Base-by-base conservation (phyloP, 2,797 vertebrate genomes). In the Acanthornis magna region DNA sequence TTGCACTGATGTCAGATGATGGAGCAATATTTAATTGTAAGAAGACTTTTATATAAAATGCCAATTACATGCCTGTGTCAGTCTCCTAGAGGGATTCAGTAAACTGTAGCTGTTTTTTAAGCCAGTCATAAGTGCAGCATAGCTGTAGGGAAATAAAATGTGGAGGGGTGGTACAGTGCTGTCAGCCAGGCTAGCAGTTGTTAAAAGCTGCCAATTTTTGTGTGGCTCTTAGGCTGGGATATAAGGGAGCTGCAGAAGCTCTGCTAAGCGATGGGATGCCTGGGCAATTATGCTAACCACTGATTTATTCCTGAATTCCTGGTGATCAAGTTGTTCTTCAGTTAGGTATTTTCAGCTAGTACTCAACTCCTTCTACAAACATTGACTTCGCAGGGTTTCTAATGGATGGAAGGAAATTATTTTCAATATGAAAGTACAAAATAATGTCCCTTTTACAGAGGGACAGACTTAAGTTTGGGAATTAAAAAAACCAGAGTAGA, bases 1-100 rank as follows among this genome's bases (percentile, higher is more conserved):
- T 97, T 98, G 98, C 97, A 97, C 96, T 98, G 97, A 95, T 97
- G 96, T 94, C 96, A 97, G 95, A 97, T 97, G 97, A 95, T 97
- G 97, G 96, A 97, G 95, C 96, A 76, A 23, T 96, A 84, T 92
- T 95, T 94, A 91, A 97, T 88, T 93, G 93, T 97, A 97, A 98
- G 96, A 96, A 85, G 86, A 96, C 78, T 97, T 91, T 97, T 95
- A 4, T 76, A 80, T 92, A 43, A 95, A 96, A 95, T 95, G 95
- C 75, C 81, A 82, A 11, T 95, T 97, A 67, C 16, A 7, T 96
- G 96, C 96, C 89, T 93, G 34, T 94, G 61, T 91, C 76, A 3
- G 14, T 63, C 70, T 88, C 57, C 50, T 40, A 1, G 3, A 34
- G n/a, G 58, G 81, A 63, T 79, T 74, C 58, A 29, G 25, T 45